phyloP scores from a whole-genome alignment of 1,140 invertebrate genomes.

The Heliothis virescens region DNA sequence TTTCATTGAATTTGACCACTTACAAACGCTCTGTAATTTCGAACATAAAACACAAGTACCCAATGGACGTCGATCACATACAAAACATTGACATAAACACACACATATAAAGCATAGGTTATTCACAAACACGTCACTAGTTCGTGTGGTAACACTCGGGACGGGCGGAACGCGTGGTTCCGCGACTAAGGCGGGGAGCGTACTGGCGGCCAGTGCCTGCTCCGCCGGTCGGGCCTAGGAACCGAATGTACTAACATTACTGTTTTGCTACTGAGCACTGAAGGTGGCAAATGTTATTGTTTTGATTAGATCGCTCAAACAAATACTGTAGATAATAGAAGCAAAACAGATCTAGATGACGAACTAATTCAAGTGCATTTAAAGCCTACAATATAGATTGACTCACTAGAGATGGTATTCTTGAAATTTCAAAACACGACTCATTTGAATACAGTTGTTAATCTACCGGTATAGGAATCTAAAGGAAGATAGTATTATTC shows the following conservation, averaged over 20 bases:
- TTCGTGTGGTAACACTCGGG: constrained; percentile 17
- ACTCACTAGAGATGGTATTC: no score
- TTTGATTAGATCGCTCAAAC: constrained; percentile 20
- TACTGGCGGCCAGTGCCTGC: constrained; percentile 14
- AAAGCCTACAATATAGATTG: no score
- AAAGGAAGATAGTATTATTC: background rate
- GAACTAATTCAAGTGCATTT: no score
- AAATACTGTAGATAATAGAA: background rate
- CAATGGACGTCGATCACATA: constrained; percentile 38
- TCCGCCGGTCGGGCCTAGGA: constrained; percentile 33
- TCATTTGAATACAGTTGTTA: no score
- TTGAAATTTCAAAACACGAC: no score
- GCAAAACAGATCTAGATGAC: background rate
- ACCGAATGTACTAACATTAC: constrained; percentile 19
- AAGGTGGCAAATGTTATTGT: constrained; percentile 45
- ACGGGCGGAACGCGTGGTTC: constrained; percentile 17
- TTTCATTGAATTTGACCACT: constrained; percentile 25
- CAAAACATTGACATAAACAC: constrained; percentile 41
- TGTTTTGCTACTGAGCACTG: constrained; percentile 26
- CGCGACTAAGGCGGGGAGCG: constrained; percentile 24
- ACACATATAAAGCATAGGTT: constrained; percentile 35
- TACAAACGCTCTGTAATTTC: constrained; percentile 14
- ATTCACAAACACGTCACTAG: constrained; percentile 43
- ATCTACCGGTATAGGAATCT: background rate
- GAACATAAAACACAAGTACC: constrained; percentile 3